Evolutionary conservation across 1,140 invertebrate genomes (phyloP).

Genomic region (Matsumurasca onukii): DNA sequence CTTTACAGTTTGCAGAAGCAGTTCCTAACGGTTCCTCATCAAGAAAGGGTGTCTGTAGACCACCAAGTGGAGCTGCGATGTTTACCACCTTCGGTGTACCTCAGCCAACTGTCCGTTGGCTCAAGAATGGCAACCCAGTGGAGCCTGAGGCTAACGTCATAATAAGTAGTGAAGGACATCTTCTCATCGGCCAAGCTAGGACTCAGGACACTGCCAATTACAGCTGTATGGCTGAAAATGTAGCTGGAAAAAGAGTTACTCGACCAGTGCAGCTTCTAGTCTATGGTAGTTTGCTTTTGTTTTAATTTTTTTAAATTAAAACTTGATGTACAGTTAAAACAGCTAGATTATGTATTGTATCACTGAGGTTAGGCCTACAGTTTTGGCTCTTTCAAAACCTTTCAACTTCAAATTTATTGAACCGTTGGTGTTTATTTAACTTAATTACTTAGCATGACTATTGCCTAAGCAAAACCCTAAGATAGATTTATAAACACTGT

Average conservation of each 20-base stretch:
- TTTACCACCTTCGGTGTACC: conserved; percentile 86
- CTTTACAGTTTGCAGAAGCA: conserved; percentile 83
- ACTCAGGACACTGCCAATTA: conserved; percentile 93
- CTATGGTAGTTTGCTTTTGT: conserved; percentile 90
- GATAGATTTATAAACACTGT: no score
- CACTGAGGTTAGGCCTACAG: no score
- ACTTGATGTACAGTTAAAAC: no score
- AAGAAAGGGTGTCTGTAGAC: conserved; percentile 79
- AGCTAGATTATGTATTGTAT: no score
- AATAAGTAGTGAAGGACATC: conserved; percentile 51
- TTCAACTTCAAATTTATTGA: no score
- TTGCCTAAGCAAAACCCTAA: no score
- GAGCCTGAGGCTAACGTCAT: conserved; percentile 43
- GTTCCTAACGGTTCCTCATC: conserved; percentile 78
- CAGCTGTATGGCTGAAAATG: conserved; percentile 94
- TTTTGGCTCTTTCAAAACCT: no score
- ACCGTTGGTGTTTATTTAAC: no score
- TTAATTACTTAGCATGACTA: no score
- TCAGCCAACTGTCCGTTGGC: conserved; percentile 69
- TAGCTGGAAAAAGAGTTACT: conserved; percentile 82
- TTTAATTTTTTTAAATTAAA: no score
- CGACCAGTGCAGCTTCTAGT: conserved; percentile 88
- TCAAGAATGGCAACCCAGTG: conserved; percentile 38
- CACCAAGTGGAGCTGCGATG: conserved; percentile 85
- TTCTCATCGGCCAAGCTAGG: conserved; percentile 86